phyloP scores from a whole-genome alignment of 2,888 invertebrate genomes.

The Ptychoptera contaminata region DNA sequence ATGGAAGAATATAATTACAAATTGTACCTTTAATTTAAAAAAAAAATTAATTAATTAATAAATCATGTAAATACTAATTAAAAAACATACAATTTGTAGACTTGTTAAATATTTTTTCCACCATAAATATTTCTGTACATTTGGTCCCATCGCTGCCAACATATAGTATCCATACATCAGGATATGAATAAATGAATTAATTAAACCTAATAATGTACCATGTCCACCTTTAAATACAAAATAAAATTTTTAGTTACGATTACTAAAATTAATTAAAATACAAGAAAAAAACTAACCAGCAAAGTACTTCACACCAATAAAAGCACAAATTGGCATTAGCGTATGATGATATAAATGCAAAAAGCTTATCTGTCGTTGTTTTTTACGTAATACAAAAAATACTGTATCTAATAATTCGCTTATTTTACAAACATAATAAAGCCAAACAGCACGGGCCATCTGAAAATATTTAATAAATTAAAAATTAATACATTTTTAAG shows the following conservation, averaged over 20 bases:
- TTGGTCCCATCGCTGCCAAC: constrained; percentile 72
- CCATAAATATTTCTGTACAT: constrained; percentile 80
- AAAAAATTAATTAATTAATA: background rate
- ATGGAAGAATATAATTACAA: constrained; percentile 58
- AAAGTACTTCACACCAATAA: constrained; percentile 55
- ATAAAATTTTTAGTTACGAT: background rate
- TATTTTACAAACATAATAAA: constrained; percentile 31
- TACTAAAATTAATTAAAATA: background rate
- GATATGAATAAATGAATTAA: constrained; percentile 81
- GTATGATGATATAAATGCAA: constrained; percentile 77
- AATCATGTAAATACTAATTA: background rate
- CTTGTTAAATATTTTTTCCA: constrained; percentile 87
- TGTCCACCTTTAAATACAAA: constrained; percentile 50
- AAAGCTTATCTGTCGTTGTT: constrained; percentile 64
- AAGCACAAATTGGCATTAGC: constrained; percentile 47
- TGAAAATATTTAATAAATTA: constrained; percentile 12
- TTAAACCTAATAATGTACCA: constrained; percentile 67
- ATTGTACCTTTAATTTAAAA: constrained; percentile 44
- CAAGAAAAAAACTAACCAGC: constrained; percentile 31
- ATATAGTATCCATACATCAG: constrained; percentile 88
- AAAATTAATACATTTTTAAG: background rate
- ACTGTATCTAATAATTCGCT: constrained; percentile 34
- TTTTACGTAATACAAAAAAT: constrained; percentile 75
- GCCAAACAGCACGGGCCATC: constrained; percentile 32
- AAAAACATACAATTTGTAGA: constrained; percentile 56